phyloP scores from a whole-genome alignment of 2,113 vertebrate genomes.

The Edolisoma coerulescens region DNA sequence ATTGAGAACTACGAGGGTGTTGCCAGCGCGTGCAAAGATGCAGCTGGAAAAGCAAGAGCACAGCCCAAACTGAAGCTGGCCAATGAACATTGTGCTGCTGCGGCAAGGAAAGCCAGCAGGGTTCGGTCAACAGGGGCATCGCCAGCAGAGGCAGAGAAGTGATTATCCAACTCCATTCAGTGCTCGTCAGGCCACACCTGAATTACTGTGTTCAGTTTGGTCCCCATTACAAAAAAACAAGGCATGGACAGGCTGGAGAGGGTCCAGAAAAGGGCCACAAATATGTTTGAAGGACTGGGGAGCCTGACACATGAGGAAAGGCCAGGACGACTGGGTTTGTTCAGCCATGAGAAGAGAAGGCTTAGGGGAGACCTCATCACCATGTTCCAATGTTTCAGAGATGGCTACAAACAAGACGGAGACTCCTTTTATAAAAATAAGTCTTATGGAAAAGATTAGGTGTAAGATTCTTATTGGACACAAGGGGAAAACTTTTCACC shows the following conservation, averaged over 20 bases:
- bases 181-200: neutral
- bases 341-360: neutral
- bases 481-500: neutral
- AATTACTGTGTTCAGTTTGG: neutral
- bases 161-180: neutral
- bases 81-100: neutral
- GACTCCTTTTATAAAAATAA: neutral
- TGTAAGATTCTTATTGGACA: neutral
- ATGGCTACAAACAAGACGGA: neutral
- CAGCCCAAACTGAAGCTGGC: neutral
- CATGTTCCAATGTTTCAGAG: neutral
- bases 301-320: neutral
- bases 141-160: neutral
- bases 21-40: accelerated
- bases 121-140: neutral
- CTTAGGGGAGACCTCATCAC: neutral
- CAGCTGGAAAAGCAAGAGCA: neutral
- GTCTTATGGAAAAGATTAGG: neutral
- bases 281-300: accelerated
- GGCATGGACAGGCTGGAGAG: neutral
- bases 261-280: neutral
- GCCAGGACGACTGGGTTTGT: neutral
- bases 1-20: accelerated
- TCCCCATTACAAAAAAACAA: neutral
- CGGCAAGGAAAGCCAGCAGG: neutral